phyloP scores from a whole-genome alignment of 2,113 vertebrate genomes.

The Corythornis vintsioides region DNA sequence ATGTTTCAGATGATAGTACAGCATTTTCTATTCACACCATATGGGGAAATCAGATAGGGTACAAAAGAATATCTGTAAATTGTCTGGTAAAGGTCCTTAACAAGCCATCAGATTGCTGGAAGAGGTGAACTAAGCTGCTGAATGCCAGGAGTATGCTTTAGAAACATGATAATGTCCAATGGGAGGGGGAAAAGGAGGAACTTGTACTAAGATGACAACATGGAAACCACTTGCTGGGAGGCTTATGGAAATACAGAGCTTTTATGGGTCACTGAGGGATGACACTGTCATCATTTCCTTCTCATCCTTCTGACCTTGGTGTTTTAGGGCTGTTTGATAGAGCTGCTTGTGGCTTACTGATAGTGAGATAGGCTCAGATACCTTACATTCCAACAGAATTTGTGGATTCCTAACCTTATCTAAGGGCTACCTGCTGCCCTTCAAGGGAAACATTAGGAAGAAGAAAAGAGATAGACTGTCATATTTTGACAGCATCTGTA shows the following conservation, averaged over 20 bases:
- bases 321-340: background rate
- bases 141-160: too few species aligned
- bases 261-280: background rate
- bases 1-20: background rate
- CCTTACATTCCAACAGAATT: background rate
- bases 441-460: background rate
- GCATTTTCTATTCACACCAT: background rate
- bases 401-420: background rate
- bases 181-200: too few species aligned
- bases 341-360: background rate
- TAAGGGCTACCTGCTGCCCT: background rate
- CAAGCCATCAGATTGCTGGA: too few species aligned
- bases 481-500: background rate
- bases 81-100: too few species aligned
- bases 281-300: background rate
- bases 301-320: background rate
- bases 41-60: background rate
- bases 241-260: background rate
- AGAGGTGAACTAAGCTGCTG: too few species aligned
- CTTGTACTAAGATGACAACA: too few species aligned
- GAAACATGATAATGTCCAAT: too few species aligned
- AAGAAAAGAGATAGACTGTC: background rate
- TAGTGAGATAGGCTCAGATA: background rate
- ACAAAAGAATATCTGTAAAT: too few species aligned
- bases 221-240: too few species aligned